Conservation (phyloP, 2,113 vertebrate genomes). For the Atrichornis clamosus region DNA sequence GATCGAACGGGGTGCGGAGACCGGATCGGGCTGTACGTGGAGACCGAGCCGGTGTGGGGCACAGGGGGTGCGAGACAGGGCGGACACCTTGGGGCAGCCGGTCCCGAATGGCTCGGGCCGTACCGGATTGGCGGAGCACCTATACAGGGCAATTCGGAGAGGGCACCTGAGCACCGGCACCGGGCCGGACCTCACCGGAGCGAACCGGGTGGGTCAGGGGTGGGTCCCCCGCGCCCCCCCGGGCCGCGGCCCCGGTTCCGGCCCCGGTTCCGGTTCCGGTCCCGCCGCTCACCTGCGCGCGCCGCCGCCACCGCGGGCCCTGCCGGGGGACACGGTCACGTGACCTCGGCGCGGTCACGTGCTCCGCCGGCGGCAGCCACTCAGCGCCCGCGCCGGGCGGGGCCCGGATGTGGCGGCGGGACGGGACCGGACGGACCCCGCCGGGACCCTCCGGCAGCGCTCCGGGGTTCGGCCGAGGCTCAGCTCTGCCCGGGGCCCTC, state of each 20-base stretch:
- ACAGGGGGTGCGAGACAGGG: background rate
- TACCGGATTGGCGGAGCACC: background rate
- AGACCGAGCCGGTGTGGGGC: background rate
- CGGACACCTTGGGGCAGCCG: background rate
- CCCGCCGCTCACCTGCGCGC: slow-evolving; percentile 5
- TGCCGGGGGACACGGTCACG: background rate
- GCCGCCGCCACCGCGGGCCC: background rate
- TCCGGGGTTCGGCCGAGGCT: too few relatives aligned
- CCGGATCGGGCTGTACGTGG: too few relatives aligned
- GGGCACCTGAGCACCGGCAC: background rate
- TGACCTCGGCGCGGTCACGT: background rate
- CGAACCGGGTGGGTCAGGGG: background rate
- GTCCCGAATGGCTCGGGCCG: background rate
- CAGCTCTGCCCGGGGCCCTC: too few relatives aligned
- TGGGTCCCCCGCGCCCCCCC: background rate
- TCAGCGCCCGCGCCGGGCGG: background rate
- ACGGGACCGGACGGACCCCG: accelerated
- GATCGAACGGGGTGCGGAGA: background rate
- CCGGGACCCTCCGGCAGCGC: background rate
- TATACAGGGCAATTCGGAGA: background rate
- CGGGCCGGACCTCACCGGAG: background rate
- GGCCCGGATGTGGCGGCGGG: background rate
- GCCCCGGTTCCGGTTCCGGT: background rate
- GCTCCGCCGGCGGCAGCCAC: background rate
- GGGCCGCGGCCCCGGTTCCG: background rate